A percentile compares a stretch with the other conserved stretches of the same genome.
Conservation (phyloP, 2,113 vertebrate genomes). For the Climacteris rufus region DNA sequence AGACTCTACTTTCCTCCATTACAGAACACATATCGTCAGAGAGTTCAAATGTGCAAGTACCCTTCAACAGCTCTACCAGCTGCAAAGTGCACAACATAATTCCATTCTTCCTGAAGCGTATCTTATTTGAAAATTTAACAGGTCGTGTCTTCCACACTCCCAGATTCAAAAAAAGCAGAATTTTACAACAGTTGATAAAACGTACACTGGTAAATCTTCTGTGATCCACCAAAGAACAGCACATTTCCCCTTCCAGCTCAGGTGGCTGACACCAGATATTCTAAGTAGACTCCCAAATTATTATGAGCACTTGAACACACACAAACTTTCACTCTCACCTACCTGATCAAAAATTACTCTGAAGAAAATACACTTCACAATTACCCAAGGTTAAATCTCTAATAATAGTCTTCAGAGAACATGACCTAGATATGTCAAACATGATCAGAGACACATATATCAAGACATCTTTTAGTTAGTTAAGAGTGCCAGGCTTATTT, state of each 20-base stretch:
- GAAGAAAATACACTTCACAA: conserved; percentile 52
- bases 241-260: neutral
- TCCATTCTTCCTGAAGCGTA: neutral
- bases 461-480: conserved; percentile 60
- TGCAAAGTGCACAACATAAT: neutral
- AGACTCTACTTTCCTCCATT: neutral
- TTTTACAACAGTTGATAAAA: neutral
- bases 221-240: accelerated
- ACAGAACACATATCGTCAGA: neutral
- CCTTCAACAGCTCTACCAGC: neutral
- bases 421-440: conserved; percentile 68
- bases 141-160: neutral
- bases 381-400: conserved; percentile 68
- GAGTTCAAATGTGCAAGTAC: neutral
- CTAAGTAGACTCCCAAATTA: neutral
- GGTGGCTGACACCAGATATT: neutral
- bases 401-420: conserved; percentile 52
- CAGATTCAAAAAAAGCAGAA: neutral
- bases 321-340: neutral
- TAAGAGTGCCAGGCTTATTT: conserved; percentile 43
- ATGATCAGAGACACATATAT: conserved; percentile 61
- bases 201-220: neutral
- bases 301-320: neutral
- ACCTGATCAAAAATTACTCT: neutral
- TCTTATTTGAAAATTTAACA: neutral